Base-by-base conservation (phyloP, 2,888 invertebrate species). In the Branchinecta sandiegonensis region DNA sequence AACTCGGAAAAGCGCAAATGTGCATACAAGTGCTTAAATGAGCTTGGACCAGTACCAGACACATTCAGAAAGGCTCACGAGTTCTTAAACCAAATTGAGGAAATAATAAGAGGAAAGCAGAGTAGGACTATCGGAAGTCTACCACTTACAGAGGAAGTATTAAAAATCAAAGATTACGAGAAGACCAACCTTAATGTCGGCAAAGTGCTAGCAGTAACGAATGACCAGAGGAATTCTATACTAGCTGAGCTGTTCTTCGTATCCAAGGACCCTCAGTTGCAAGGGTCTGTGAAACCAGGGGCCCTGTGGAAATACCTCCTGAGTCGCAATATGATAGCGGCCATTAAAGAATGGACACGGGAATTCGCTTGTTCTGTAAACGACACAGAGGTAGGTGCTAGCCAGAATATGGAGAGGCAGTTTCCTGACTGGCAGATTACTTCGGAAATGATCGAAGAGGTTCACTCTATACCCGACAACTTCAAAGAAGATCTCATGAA, bases 301-400 rank as follows among this genome's bases (percentile, higher is more conserved):
- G 11, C 10, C 8, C 23, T 56, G 63, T 56, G 63, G 63, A 56
- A 23, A 2, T 56, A 9, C 23, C 23, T 56, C n/a, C n/a, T 56
- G 23, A 56, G 23, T 17, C n/a, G 63, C n/a, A 56, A 56, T 10
- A 56, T n/a, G n/a, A 23, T 56, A 9, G 23, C 14, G 8, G 63
- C n/a, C 2, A 17, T 56, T 17, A 56, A 56, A 1, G 23, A 23
- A n/a, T 56, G 63, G 63, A 23, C 63, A 9, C n/a, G 23, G 1
- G 63, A 56, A 56, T 56, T 17, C 23, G 63, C 63, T 17, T 56
- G n/a, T n/a, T 56, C 63, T 56, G 63, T 56, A n/a, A 56, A 56
- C 23, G 6, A 37, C 6, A 37, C 37, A 37, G 37, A 37, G 37
- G 4, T 37, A 37, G n/a, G 8, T 9, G 63, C n/a, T n/a, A 10